These are phyloP conservation scores for Drosophila oshimai DNA, from an alignment of 1,140 invertebrate genomes.

Conservation along the genomic window DNA sequence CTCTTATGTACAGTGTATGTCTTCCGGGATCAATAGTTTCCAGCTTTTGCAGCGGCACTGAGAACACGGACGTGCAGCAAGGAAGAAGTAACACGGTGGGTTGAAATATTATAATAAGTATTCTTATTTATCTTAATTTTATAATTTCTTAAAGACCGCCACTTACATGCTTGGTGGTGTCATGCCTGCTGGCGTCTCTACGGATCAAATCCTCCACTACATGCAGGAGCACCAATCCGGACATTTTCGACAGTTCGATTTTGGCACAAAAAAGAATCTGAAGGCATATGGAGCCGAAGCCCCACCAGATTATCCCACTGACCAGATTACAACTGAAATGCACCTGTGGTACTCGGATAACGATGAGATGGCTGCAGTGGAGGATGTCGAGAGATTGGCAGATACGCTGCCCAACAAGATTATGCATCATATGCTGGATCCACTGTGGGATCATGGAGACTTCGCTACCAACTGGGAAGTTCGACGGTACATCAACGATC, in stretches of 20 bases:
- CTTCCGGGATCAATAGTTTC: constrained; percentile 73
- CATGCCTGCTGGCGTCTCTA: constrained; percentile 89
- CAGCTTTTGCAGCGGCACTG: constrained; percentile 12
- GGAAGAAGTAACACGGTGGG: constrained; percentile 22
- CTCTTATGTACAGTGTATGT: constrained; percentile 81
- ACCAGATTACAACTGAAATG: constrained; percentile 76
- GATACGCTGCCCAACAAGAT: constrained; percentile 21
- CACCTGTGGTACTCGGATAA: constrained; percentile 88
- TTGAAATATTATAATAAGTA: constrained; percentile 74
- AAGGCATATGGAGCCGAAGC: constrained; percentile 71
- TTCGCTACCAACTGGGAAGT: constrained; percentile 83
- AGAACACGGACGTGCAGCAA: constrained; percentile 50
- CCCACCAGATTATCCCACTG: constrained; percentile 85
- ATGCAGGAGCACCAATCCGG: constrained; percentile 84
- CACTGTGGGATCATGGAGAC: constrained; percentile 54
- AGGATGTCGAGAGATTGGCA: constrained; percentile 17
- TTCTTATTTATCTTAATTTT: constrained; percentile 52
- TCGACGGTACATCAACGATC: constrained; percentile 74
- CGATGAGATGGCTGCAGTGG: constrained; percentile 83
- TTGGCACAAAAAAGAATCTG: constrained; percentile 80
- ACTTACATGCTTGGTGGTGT: constrained; percentile 85
- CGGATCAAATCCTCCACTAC: constrained; percentile 88
- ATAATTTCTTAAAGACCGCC: constrained; percentile 79
- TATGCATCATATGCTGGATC: constrained; percentile 37
- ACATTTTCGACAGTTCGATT: constrained; percentile 82